Evolutionary conservation across 2,797 vertebrate species (phyloP).

Genomic region (Margarornis squamiger): DNA sequence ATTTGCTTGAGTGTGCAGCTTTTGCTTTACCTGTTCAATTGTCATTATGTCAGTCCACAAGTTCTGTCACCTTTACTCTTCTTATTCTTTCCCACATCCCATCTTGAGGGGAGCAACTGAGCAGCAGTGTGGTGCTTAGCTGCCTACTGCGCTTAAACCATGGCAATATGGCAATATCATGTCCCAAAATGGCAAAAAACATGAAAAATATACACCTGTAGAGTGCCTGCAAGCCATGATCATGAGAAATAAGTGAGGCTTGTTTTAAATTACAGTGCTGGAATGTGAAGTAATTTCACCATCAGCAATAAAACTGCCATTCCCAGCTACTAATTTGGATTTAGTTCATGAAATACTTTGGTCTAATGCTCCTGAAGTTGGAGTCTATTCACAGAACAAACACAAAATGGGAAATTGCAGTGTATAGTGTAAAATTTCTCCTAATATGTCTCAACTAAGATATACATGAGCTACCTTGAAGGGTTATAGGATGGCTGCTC

Average conservation of each 20-base stretch:
- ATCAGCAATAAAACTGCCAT: background rate
- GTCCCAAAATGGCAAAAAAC: background rate
- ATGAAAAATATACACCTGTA: background rate
- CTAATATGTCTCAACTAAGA: background rate
- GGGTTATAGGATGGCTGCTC: background rate
- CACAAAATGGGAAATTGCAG: background rate
- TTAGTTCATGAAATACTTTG: slow-evolving; percentile 4
- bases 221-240: background rate
- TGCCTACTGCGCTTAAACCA: background rate
- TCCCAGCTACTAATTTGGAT: background rate
- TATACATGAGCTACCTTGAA: background rate
- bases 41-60: accelerated
- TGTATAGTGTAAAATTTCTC: background rate
- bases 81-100: background rate
- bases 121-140: accelerated
- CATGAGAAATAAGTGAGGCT: background rate
- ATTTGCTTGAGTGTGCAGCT: background rate
- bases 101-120: background rate
- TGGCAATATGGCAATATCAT: accelerated
- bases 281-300: background rate
- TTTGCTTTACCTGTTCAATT: background rate
- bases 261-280: background rate
- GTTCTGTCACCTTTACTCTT: background rate
- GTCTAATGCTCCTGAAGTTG: background rate
- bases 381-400: background rate